Base-by-base conservation (phyloP, 30 jellyfish, hydroid and myxozoan genomes). In the Morbakka virulenta region DNA sequence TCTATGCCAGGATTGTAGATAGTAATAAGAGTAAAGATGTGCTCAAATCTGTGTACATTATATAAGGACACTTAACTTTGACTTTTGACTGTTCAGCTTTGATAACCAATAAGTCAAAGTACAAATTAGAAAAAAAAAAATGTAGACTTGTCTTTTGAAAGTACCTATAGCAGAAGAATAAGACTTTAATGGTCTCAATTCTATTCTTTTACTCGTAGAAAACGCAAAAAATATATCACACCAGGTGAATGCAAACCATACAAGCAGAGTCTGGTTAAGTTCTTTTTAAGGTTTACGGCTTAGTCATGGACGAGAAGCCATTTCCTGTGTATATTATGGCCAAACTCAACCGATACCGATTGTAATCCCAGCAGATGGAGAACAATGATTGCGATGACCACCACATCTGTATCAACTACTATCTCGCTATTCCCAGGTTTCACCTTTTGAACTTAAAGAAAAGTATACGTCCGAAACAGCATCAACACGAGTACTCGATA, bases 321-420 rank as follows among this genome's bases (percentile, higher is more conserved):
- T n/a, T n/a, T n/a, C n/a, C n/a, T 41, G 57, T 41, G 13, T 6
- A 6, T 41, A 17, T 17, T 17, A 41, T 6, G 17, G 9, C 17
- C 57, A 41, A 41, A 41, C 17, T 41, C 57, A 41, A 9, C 17
- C 57, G 13, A 41, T 41, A 41, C 13, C 17, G 9, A 9, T 41
- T 41, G 57, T 17, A 41, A 41, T 41, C 57, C 57, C 9, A 41
- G 57, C 57, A n/a, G 29, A 13, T 13, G 26, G 77, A 34, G n/a
- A 74, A 21, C 17, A 0, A 23, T 49, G n/a, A 52, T 50, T 4
- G 83, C 90, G 0, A 79, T n/a, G 33, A 65, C 90, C 22, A 79
- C 65, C 3, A 79, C 90, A 66, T 79, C 90, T 17, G 90, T 64
- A 32, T 79, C 90, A 28, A 79, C 84, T 0, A 2, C 23, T 2